These are phyloP conservation scores for Tenebrosternarchus preto DNA, from an alignment of 2,113 vertebrate species.

Conservation along the genomic window DNA sequence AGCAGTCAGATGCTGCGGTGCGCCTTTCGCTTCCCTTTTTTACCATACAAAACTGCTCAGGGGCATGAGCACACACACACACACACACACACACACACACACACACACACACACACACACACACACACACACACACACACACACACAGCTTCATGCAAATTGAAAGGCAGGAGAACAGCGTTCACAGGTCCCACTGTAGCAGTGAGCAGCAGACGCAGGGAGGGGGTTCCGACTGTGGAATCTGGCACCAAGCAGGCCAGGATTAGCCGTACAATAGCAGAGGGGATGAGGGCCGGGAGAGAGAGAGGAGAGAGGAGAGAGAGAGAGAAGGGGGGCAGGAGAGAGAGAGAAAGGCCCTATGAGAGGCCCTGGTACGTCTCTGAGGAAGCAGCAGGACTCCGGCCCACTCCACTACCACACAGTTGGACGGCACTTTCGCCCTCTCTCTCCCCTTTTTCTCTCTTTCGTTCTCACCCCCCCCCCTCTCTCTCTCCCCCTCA, in stretches of 20 bases:
- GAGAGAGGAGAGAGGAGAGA: constrained; percentile 11
- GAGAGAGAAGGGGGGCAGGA: not conserved
- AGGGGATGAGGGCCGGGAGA: constrained; percentile 69
- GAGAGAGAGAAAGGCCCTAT: not conserved
- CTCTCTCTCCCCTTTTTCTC: not conserved
- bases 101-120: constrained; percentile 62
- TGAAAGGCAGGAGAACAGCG: constrained; percentile 65
- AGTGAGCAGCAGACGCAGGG: constrained; percentile 63
- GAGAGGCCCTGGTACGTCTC: constrained; percentile 24
- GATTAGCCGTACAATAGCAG: constrained; percentile 79
- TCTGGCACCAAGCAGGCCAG: constrained; percentile 75
- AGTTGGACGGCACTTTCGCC: constrained; percentile 32
- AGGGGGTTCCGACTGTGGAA: constrained; percentile 75
- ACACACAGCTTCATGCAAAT: constrained; percentile 74
- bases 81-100: constrained; percentile 38
- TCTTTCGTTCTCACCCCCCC: too few relatives aligned
- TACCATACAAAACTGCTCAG: constrained; percentile 59
- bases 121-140: constrained; percentile 62
- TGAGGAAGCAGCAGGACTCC: constrained; percentile 40
- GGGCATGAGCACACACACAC: constrained; percentile 43
- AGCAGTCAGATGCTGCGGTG: constrained; percentile 70
- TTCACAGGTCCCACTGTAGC: constrained; percentile 33
- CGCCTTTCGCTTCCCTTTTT: constrained; percentile 63
- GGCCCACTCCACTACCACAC: constrained; percentile 18
- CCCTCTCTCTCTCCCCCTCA: constrained; percentile 10